phyloP scores from a whole-genome alignment of 2,797 vertebrate species.

The Hyperoplus immaculatus region DNA sequence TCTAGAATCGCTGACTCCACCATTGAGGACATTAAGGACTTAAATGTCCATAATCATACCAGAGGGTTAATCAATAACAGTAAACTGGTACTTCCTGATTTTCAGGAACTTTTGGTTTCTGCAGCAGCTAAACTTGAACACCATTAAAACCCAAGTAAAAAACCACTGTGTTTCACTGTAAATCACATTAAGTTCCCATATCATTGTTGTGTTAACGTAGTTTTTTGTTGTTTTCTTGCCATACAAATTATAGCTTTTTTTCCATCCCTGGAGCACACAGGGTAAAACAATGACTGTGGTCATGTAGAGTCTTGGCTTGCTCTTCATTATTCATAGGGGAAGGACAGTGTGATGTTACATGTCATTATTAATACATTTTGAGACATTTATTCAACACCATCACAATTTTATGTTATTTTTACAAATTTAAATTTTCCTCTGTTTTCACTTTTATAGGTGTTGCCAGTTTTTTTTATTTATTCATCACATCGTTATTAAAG shows the following conservation, averaged over 20 bases:
- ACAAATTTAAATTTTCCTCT: neutral
- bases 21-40: no score
- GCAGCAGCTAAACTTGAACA: neutral
- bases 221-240: neutral
- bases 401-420: neutral
- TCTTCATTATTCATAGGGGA: slow-evolving; percentile 12
- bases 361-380: no score
- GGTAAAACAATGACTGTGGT: neutral
- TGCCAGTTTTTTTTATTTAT: neutral
- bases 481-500: neutral
- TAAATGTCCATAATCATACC: no score
- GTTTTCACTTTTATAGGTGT: neutral
- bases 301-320: neutral
- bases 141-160: neutral
- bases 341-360: neutral
- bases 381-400: no score
- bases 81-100: neutral
- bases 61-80: no score
- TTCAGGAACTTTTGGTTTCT: neutral
- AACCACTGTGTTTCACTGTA: no score
- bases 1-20: no score
- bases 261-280: neutral
- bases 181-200: no score
- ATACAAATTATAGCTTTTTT: slow-evolving; percentile 10
- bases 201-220: no score